These are phyloP conservation scores for Morus bassanus DNA, from an alignment of 2,797 vertebrate genomes.

Conservation along the genomic window DNA sequence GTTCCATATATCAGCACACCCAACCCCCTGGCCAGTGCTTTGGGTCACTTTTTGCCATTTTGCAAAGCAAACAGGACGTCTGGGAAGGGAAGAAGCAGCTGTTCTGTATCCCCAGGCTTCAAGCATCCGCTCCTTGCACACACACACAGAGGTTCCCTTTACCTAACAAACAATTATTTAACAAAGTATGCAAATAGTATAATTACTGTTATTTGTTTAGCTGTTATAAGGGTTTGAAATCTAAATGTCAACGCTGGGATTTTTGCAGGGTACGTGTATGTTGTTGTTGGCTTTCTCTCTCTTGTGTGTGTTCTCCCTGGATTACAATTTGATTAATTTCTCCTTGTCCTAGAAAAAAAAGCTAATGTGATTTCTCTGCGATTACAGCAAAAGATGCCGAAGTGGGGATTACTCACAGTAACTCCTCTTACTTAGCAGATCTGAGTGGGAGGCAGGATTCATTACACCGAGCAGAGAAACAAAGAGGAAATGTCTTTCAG, in stretches of 20 bases:
- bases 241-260: slow-evolving; percentile 72
- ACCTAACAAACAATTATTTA: slow-evolving; percentile 65
- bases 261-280: neutral
- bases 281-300: slow-evolving; percentile 2
- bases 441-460: slow-evolving; percentile 70
- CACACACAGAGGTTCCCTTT: neutral
- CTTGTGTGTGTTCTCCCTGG: neutral
- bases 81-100: slow-evolving; percentile 55
- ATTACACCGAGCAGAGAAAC: slow-evolving; percentile 52
- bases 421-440: slow-evolving; percentile 60
- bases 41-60: neutral
- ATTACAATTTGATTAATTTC: slow-evolving; percentile 66
- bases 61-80: neutral
- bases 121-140: slow-evolving; percentile 38
- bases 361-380: slow-evolving; percentile 58
- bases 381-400: slow-evolving; percentile 40
- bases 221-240: slow-evolving; percentile 73
- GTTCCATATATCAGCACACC: neutral
- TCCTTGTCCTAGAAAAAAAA: slow-evolving; percentile 42
- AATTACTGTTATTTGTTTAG: slow-evolving; percentile 78
- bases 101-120: slow-evolving; percentile 3
- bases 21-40: neutral
- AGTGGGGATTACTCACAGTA: slow-evolving; percentile 65
- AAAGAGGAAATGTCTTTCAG: slow-evolving; percentile 43
- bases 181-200: slow-evolving; percentile 75